Evolutionary conservation across 2,888 invertebrate genomes (phyloP).

Genomic region (Anaspis maculata): DNA sequence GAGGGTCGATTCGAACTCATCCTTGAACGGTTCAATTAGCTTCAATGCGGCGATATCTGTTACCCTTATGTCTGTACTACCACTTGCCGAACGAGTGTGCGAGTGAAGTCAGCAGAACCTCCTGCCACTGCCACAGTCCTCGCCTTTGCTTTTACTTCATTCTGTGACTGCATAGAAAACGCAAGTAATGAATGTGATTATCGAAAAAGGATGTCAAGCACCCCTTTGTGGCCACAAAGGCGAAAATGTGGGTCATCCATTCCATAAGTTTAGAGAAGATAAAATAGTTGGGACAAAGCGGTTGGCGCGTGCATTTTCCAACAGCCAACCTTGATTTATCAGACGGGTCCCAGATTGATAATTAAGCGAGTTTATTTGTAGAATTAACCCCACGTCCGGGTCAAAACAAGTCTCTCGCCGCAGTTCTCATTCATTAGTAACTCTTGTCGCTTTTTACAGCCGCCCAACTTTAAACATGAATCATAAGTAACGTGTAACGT

Average conservation of each 20-base stretch:
- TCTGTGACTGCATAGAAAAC: too few species aligned
- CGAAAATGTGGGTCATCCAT: too few species aligned
- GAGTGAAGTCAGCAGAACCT: too few species aligned
- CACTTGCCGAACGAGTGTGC: too few species aligned
- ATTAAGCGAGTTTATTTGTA: slow-evolving; percentile 25
- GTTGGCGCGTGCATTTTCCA: slow-evolving; percentile 13
- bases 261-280: too few species aligned
- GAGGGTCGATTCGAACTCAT: neutral
- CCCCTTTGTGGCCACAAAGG: too few species aligned
- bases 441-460: slow-evolving; percentile 23
- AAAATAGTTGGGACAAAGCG: slow-evolving; percentile 4
- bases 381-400: slow-evolving; percentile 29
- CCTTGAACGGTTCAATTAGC: slow-evolving; percentile 16
- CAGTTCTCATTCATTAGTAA: slow-evolving; percentile 23
- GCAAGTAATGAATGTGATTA: too few species aligned
- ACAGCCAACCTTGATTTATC: slow-evolving; percentile 18
- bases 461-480: slow-evolving; percentile 23
- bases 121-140: too few species aligned
- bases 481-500: slow-evolving; percentile 22
- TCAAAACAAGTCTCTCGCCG: slow-evolving; percentile 21
- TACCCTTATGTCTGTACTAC: too few species aligned
- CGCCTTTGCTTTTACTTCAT: too few species aligned
- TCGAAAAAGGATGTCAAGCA: neutral
- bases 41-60: slow-evolving; percentile 8
- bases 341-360: slow-evolving; percentile 21